These are phyloP conservation scores for Thamnaconus septentrionalis DNA, from an alignment of 2,113 vertebrate genomes.

Conservation along the genomic window DNA sequence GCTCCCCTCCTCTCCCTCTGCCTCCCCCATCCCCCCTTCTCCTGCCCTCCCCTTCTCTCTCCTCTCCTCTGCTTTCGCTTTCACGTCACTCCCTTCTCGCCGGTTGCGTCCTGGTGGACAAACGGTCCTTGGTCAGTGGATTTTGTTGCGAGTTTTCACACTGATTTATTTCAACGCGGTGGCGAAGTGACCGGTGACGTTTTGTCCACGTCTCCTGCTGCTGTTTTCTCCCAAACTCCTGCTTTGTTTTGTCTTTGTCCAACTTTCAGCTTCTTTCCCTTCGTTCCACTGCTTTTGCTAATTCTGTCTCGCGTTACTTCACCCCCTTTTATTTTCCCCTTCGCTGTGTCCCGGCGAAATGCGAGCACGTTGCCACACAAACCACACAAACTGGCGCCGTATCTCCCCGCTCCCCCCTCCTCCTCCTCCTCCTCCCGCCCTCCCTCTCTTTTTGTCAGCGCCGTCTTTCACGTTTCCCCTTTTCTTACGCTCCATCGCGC, in stretches of 20 bases:
- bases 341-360: no score
- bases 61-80: no score
- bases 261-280: slow-evolving; percentile 29
- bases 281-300: neutral
- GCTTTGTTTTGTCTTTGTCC: neutral
- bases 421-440: slow-evolving; percentile 27
- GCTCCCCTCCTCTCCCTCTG: neutral
- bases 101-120: no score
- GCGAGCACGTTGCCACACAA: no score
- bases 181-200: no score
- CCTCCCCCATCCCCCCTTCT: slow-evolving; percentile 8
- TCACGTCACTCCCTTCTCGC: neutral
- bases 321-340: no score
- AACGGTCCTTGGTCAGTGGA: no score
- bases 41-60: slow-evolving; percentile 2
- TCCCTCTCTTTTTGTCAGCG: slow-evolving; percentile 18
- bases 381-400: slow-evolving; percentile 25
- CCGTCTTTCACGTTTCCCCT: slow-evolving; percentile 41
- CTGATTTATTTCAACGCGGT: no score
- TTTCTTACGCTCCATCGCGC: slow-evolving; percentile 30
- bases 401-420: slow-evolving; percentile 45
- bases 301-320: no score
- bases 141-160: no score
- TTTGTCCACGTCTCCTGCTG: no score
- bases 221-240: no score